Evolutionary conservation across 2,797 vertebrate genomes (phyloP).

Genomic region (Podarcis siculus): DNA sequence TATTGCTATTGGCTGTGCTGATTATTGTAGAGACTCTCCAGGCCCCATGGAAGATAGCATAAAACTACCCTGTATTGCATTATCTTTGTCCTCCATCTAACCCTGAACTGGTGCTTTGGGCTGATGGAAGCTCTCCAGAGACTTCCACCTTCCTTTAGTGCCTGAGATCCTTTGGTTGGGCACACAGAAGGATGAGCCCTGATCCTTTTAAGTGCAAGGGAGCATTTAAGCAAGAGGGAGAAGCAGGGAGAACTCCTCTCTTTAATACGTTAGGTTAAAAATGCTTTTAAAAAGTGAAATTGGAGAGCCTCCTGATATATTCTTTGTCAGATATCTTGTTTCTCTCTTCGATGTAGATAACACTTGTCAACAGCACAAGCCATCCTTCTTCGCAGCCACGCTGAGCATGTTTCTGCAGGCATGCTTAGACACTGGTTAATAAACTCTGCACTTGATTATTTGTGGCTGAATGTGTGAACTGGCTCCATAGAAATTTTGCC

Average conservation of each 20-base stretch:
- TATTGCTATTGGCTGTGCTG: not conserved
- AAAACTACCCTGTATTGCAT: not conserved
- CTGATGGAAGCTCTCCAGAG: no score
- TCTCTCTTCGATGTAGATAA: no score
- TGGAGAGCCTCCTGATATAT: not conserved
- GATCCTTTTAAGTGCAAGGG: not conserved
- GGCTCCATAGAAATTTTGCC: not conserved
- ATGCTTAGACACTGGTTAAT: not conserved
- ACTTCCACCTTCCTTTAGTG: not conserved
- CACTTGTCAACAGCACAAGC: not conserved
- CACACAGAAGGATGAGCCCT: not conserved
- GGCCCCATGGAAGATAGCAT: not conserved
- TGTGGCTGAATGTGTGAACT: not conserved
- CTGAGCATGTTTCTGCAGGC: not conserved
- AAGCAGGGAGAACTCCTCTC: not conserved
- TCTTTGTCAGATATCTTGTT: not conserved
- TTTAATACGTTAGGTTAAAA: not conserved
- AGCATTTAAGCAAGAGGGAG: not conserved
- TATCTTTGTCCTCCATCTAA: not conserved
- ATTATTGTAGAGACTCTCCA: not conserved
- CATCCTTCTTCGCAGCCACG: not conserved
- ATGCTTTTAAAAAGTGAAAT: not conserved
- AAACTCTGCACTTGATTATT: not conserved
- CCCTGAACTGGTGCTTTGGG: no score
- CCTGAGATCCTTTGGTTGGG: not conserved